These are phyloP conservation scores for Pangasius mekongensis DNA, from an alignment of 2,797 vertebrate species.

Conservation along the genomic window DNA sequence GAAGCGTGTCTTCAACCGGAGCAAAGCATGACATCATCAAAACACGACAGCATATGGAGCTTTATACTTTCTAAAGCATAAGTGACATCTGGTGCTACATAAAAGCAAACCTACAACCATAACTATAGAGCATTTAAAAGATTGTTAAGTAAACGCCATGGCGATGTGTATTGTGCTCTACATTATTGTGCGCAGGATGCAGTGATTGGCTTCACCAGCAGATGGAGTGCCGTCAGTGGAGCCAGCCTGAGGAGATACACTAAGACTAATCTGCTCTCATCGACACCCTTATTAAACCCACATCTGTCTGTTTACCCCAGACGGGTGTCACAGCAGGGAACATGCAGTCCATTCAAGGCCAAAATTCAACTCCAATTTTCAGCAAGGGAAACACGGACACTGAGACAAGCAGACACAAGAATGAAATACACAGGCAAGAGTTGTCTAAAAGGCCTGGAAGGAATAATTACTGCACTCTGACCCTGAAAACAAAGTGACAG, in stretches of 20 bases:
- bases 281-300: conserved; percentile 33
- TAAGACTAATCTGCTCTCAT: conserved; percentile 14
- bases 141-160: background rate
- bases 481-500: conserved; percentile 1
- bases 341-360: background rate
- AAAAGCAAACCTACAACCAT: background rate
- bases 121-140: background rate
- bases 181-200: conserved; percentile 34
- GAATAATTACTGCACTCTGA: background rate
- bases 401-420: background rate
- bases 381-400: background rate
- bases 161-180: background rate
- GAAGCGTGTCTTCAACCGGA: conserved; percentile 19
- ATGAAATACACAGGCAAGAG: background rate
- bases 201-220: conserved; percentile 63
- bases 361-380: conserved; percentile 12
- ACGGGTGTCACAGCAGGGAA: conserved; percentile 3
- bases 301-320: conserved; percentile 1
- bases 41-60: background rate
- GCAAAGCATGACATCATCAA: conserved; percentile 10
- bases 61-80: background rate
- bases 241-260: conserved; percentile 13
- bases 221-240: conserved; percentile 67
- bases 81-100: background rate
- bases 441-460: background rate